These are phyloP conservation scores for Nansenia antarctica DNA, from an alignment of 2,113 vertebrate genomes.

Conservation along the genomic window DNA sequence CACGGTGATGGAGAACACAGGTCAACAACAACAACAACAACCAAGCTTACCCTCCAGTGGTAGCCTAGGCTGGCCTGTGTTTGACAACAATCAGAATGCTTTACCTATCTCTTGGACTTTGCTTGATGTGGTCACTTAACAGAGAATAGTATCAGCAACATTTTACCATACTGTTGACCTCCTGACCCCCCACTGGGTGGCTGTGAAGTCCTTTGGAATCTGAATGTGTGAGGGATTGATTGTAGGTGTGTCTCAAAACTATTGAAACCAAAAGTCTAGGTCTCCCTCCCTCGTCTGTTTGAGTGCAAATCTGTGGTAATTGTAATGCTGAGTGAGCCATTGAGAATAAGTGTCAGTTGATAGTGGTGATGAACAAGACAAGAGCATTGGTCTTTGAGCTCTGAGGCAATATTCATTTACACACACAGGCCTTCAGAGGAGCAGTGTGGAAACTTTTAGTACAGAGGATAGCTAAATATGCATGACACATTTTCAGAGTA, in stretches of 20 bases:
- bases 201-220: conserved; percentile 16
- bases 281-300: conserved; percentile 18
- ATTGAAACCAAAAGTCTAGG: conserved; percentile 16
- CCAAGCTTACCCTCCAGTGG: too few relatives aligned
- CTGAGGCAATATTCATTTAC: background rate
- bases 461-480: too few relatives aligned
- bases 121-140: background rate
- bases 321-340: background rate
- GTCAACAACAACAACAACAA: background rate
- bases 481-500: too few relatives aligned
- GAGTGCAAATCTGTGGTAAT: conserved; percentile 36
- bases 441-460: background rate
- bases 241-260: background rate
- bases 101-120: background rate
- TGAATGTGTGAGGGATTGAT: conserved; percentile 29
- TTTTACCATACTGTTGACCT: background rate
- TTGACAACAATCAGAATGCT: background rate
- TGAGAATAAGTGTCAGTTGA: background rate
- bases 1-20: conserved; percentile 38
- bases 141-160: background rate
- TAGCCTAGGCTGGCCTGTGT: too few relatives aligned
- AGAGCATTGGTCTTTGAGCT: background rate
- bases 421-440: background rate
- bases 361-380: background rate
- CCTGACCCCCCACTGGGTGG: too few relatives aligned